Evolutionary conservation across 2,113 vertebrate genomes (phyloP), one percentile per base, ranked within the genome.

Genomic region (Anolis sagrei): DNA sequence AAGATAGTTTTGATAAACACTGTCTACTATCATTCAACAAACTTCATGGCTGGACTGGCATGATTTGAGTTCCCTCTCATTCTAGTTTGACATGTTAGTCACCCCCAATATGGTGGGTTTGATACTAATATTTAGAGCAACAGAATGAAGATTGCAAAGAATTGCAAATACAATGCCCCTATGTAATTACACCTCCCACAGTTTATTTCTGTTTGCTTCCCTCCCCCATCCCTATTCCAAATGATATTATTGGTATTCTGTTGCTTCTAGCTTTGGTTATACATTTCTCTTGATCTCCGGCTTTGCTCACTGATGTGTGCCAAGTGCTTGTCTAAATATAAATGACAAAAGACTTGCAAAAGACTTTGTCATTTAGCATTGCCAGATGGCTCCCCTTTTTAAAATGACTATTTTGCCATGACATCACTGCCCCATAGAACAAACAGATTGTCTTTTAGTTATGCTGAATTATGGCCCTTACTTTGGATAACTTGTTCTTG

Each of bases 261-360:
- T 82, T 86, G 73, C 36, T 77, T 13, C 7, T 82, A 1, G 18
- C 79, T 87, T 84, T 16, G 77, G 7, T 78, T 0, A 5, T 78
- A 7, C 32, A 58, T 16, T 0, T 51, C 82, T 87, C 58, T 73
- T 89, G 48, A 86, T n/a, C 48, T 81, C 3, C 44, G 88, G 36
- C 68, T 84, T 19, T 74, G 88, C 76, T 77, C 76, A 76, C 3
- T 19, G 27, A 70, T 78, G 74, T 70, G 89, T 87, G 68, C n/a
- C 13, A 86, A 68, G 23, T 87, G 34, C 79, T 80, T 86, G 18
- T 79, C 51, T 78, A 83, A 64, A n/a, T 51, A 25, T 86, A n/a
- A 61, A 29, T 39, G 18, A 29, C 34, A 19, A 81, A 81, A 48
- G 58, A 34, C 7, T 48, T 70, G 36, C 73, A 9, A 54, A n/a